These are phyloP conservation scores for Pristionchus entomophagus DNA, from an alignment of 2,888 invertebrate species.

Conservation along the genomic window DNA sequence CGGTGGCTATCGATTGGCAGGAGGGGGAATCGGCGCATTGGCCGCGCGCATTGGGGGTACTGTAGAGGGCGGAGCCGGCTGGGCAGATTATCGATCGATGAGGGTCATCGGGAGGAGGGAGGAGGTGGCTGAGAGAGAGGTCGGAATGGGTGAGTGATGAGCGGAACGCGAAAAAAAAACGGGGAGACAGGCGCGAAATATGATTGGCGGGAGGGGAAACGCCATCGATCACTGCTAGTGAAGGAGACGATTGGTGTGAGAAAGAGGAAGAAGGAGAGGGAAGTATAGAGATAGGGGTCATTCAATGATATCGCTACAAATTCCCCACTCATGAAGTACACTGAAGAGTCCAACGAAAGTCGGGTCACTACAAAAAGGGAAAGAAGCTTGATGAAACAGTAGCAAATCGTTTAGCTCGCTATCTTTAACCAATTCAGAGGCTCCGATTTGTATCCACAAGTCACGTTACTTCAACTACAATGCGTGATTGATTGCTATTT, in stretches of 20 bases:
- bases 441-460: too few species aligned
- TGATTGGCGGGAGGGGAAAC: not conserved
- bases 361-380: too few species aligned
- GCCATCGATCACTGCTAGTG: slow-evolving; percentile 14
- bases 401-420: too few species aligned
- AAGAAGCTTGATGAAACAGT: too few species aligned
- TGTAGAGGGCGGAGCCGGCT: slow-evolving; percentile 32
- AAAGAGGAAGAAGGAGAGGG: not conserved
- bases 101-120: not conserved
- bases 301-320: too few species aligned
- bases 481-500: not conserved
- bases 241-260: not conserved
- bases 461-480: too few species aligned
- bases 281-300: too few species aligned
- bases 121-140: not conserved
- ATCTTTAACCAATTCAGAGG: too few species aligned
- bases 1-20: slow-evolving; percentile 16
- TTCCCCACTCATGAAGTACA: too few species aligned
- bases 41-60: slow-evolving; percentile 39
- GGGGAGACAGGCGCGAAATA: slow-evolving; percentile 17
- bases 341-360: too few species aligned
- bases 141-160: not conserved
- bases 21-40: not conserved
- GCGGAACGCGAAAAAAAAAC: slow-evolving; percentile 23
- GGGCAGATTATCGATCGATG: slow-evolving; percentile 25